Conservation (phyloP, 2,888 invertebrate genomes). For the Rhagophthalmus giganteus region DNA sequence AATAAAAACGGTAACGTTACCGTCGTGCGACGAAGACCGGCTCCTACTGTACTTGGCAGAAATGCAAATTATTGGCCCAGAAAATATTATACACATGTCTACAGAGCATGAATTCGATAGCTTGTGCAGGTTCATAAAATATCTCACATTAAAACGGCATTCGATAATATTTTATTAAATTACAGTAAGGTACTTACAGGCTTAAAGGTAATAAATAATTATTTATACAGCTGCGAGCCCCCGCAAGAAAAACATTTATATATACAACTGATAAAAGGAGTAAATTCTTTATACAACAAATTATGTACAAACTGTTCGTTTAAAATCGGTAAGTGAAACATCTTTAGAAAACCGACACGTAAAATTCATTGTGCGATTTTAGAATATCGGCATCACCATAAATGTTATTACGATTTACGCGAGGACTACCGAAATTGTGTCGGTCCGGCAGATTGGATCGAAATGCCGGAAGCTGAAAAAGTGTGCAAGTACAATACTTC, state of each 20-base stretch:
- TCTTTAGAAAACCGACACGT: too few relatives aligned
- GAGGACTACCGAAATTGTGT: constrained; percentile 59
- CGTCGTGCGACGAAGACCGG: constrained; percentile 51
- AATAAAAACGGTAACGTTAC: too few relatives aligned
- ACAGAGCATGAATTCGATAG: constrained; percentile 50
- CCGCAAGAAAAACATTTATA: constrained; percentile 56
- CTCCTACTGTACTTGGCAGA: constrained; percentile 58
- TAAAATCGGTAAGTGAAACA: constrained; percentile 13
- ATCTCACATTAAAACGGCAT: too few relatives aligned
- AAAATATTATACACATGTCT: constrained; percentile 57
- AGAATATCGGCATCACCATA: too few relatives aligned
- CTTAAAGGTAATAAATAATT: constrained; percentile 51
- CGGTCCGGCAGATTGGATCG: constrained; percentile 61
- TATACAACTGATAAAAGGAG: constrained; percentile 54
- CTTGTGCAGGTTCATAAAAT: constrained; percentile 48
- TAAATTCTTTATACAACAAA: constrained; percentile 52
- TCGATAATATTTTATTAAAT: too few relatives aligned
- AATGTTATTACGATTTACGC: constrained; percentile 55
- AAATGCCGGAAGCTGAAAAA: constrained; percentile 51
- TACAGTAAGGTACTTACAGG: too few relatives aligned
- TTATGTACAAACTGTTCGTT: constrained; percentile 50
- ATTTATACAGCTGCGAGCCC: constrained; percentile 52
- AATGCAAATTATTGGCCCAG: constrained; percentile 59
- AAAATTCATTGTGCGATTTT: too few relatives aligned
- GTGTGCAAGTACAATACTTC: constrained; percentile 55